A percentile compares a stretch with the other conserved stretches of the same genome.
Evolutionary conservation across 1,140 invertebrate genomes (phyloP).

Genomic region (Drosophila hydei): DNA sequence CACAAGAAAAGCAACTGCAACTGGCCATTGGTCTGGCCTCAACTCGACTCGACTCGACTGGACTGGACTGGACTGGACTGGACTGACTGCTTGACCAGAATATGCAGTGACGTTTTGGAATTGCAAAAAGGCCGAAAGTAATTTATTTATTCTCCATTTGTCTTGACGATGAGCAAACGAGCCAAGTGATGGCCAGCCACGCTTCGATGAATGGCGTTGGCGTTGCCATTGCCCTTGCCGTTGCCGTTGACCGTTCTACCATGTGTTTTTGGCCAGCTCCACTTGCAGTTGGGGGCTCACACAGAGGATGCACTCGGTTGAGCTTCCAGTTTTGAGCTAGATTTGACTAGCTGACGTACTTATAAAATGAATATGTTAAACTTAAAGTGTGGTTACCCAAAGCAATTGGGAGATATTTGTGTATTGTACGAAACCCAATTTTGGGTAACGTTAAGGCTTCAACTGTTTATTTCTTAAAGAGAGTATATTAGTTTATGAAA

Average conservation of each 20-base stretch:
- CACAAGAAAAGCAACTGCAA: conserved; percentile 58
- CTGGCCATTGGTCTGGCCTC: conserved; percentile 59
- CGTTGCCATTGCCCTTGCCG: conserved; percentile 48
- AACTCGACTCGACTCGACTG: conserved; percentile 36
- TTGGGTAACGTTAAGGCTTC: no score
- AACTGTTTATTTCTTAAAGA: no score
- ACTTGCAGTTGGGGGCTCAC: neutral
- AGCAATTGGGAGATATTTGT: neutral
- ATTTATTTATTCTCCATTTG: conserved; percentile 82
- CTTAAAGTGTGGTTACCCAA: neutral
- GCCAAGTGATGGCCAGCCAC: conserved; percentile 73
- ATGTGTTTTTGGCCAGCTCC: conserved; percentile 6
- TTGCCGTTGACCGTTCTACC: conserved; percentile 33
- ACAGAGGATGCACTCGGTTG: conserved; percentile 14
- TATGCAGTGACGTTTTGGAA: conserved; percentile 70
- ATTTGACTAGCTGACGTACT: conserved; percentile 5
- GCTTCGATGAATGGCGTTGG: conserved; percentile 77
- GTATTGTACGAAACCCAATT: no score
- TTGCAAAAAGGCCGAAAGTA: conserved; percentile 80
- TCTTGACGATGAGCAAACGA: conserved; percentile 82
- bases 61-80: neutral
- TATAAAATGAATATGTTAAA: conserved; percentile 15
- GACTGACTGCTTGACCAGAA: conserved; percentile 50
- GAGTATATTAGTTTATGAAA: no score
- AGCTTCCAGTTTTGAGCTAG: conserved; percentile 10